A percentile compares a stretch with the other conserved stretches of the same genome.
Evolutionary conservation across 2,797 vertebrate species (phyloP).

Genomic region (Galaxias olidus): DNA sequence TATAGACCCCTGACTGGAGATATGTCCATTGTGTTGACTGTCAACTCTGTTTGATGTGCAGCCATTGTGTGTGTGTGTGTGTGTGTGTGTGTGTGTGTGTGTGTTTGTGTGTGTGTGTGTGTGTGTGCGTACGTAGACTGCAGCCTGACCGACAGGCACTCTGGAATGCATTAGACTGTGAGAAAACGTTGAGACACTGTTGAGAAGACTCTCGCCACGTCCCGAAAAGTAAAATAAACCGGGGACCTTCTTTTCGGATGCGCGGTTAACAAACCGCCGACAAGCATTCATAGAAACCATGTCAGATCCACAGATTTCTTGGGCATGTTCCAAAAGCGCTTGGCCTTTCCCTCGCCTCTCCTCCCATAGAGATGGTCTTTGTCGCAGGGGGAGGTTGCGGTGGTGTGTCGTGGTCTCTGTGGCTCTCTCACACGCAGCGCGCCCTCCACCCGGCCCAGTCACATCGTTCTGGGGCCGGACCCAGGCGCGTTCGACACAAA

Average conservation of each 20-base stretch:
- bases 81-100: slow-evolving; percentile 21
- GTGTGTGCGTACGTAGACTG: slow-evolving; percentile 20
- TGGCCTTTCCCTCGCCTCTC: slow-evolving; percentile 38
- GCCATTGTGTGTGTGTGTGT: slow-evolving; percentile 20
- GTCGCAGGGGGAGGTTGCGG: background rate
- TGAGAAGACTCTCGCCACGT: slow-evolving; percentile 37
- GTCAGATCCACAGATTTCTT: background rate
- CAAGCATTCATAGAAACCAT: background rate
- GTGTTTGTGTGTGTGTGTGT: background rate
- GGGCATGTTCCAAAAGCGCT: slow-evolving; percentile 5
- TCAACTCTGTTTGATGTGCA: slow-evolving; percentile 54
- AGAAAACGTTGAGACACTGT: slow-evolving; percentile 35
- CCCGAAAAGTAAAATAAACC: no score
- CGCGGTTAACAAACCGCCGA: no score
- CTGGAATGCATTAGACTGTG: slow-evolving; percentile 46
- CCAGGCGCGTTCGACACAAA: slow-evolving; percentile 34
- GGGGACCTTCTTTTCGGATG: no score
- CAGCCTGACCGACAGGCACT: slow-evolving; percentile 30
- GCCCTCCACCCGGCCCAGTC: slow-evolving; percentile 30
- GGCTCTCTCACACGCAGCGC: slow-evolving; percentile 42
- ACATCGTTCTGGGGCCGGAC: slow-evolving; percentile 48
- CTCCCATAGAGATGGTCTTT: slow-evolving; percentile 38
- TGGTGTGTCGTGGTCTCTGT: no score
- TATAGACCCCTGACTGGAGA: slow-evolving; percentile 54
- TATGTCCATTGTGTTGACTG: slow-evolving; percentile 59